These are phyloP conservation scores for Tragulus kanchil DNA, from an alignment of 2,113 vertebrate genomes.

Conservation along the genomic window DNA sequence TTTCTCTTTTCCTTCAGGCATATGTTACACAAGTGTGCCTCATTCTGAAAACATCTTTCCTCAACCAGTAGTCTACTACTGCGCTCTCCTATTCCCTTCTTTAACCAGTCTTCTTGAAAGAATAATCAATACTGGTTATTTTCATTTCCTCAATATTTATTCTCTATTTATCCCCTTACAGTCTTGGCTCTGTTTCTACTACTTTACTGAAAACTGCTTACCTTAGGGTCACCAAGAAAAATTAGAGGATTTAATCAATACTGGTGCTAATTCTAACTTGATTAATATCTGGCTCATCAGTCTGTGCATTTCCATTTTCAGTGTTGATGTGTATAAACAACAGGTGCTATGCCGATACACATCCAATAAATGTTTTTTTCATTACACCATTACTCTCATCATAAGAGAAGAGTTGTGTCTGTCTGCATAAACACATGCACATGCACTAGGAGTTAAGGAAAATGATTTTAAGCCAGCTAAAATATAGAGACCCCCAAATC, in stretches of 20 bases:
- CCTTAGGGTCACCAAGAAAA: background rate
- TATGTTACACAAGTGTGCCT: background rate
- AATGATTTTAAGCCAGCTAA: constrained; percentile 44
- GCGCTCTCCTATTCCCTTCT: background rate
- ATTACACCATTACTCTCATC: background rate
- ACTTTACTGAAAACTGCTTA: background rate
- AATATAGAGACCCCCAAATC: background rate
- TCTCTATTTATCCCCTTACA: background rate
- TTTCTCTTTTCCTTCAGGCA: background rate
- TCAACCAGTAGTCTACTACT: background rate
- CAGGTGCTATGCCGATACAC: background rate
- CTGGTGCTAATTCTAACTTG: constrained; percentile 15
- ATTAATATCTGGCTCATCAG: constrained; percentile 33
- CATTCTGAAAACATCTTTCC: background rate
- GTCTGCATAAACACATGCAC: background rate
- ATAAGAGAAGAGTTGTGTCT: background rate
- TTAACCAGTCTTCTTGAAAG: background rate
- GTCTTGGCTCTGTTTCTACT: background rate
- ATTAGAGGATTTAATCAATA: too few species aligned
- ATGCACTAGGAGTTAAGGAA: background rate
- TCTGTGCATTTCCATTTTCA: constrained; percentile 39
- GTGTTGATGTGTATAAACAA: constrained; percentile 1
- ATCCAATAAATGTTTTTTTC: constrained; percentile 21
- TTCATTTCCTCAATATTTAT: background rate
- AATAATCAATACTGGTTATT: background rate